These are phyloP conservation scores for Drosophila recens DNA, from an alignment of 2,888 invertebrate genomes.

Conservation along the genomic window DNA sequence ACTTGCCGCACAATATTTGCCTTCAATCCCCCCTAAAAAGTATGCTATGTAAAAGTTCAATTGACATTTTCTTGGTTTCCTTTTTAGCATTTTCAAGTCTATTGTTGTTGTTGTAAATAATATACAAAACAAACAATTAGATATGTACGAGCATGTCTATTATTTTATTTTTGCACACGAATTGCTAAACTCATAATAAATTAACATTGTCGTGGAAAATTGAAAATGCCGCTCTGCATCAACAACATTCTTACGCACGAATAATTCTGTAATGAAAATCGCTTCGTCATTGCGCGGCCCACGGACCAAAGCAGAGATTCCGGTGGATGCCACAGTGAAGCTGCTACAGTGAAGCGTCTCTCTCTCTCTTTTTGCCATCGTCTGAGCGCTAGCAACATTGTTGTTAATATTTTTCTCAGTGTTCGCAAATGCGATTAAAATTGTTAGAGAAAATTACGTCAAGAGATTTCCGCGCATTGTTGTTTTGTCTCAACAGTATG, in stretches of 20 bases:
- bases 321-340: conserved; percentile 2
- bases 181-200: conserved; percentile 80
- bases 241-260: conserved; percentile 79
- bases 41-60: conserved; percentile 54
- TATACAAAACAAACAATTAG: conserved; percentile 39
- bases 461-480: conserved; percentile 63
- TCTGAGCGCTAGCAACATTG: conserved; percentile 53
- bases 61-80: conserved; percentile 55
- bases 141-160: conserved; percentile 36
- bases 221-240: conserved; percentile 69
- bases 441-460: conserved; percentile 78
- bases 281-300: conserved; percentile 43
- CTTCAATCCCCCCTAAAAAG: neutral
- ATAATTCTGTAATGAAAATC: conserved; percentile 79
- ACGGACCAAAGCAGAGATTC: conserved; percentile 40
- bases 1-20: conserved; percentile 8
- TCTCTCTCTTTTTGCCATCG: neutral
- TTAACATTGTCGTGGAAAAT: conserved; percentile 71
- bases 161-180: conserved; percentile 73
- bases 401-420: conserved; percentile 71
- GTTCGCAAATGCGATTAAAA: conserved; percentile 79
- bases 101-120: conserved; percentile 19
- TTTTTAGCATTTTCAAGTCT: conserved; percentile 1
- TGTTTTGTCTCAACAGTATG: conserved; percentile 20
- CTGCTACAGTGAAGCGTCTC: neutral